phyloP scores from a whole-genome alignment of 1,140 invertebrate genomes.

The Drosophila sturtevanti region DNA sequence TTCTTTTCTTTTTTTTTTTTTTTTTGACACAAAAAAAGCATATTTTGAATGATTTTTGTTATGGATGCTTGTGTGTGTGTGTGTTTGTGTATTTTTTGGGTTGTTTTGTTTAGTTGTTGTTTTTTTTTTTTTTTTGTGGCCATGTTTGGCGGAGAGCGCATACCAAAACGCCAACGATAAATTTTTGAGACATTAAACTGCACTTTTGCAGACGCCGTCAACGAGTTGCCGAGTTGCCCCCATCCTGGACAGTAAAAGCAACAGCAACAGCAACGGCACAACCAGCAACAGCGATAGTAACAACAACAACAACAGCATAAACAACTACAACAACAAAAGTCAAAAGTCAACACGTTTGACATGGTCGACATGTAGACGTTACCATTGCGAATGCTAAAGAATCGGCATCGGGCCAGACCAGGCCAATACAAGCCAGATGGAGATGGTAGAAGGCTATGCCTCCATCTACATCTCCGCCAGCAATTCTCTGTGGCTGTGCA shows the following conservation, averaged over 20 bases:
- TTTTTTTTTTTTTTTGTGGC: slow-evolving; percentile 61
- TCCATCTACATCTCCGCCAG: slow-evolving; percentile 10
- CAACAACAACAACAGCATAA: slow-evolving; percentile 19
- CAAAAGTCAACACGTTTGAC: slow-evolving; percentile 80
- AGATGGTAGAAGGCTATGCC: slow-evolving; percentile 27
- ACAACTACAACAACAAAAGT: slow-evolving; percentile 45
- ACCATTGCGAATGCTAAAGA: slow-evolving; percentile 61
- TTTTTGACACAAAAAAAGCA: slow-evolving; percentile 36
- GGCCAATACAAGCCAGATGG: slow-evolving; percentile 30
- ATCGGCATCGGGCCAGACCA: slow-evolving; percentile 21
- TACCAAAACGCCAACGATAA: slow-evolving; percentile 77
- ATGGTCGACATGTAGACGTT: slow-evolving; percentile 77
- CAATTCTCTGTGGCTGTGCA: neutral
- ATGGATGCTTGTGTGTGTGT: neutral
- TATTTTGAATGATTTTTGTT: slow-evolving; percentile 47
- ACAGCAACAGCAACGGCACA: neutral
- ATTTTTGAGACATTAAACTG: slow-evolving; percentile 80
- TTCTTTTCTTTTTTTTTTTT: slow-evolving; percentile 21
- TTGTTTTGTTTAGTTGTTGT: slow-evolving; percentile 31
- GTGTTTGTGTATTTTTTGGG: neutral
- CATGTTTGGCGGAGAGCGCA: slow-evolving; percentile 68
- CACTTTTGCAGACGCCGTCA: slow-evolving; percentile 66
- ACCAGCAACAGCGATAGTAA: slow-evolving; percentile 3
- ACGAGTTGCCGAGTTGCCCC: slow-evolving; percentile 17
- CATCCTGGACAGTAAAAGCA: neutral